Base-by-base conservation (phyloP, 2,888 invertebrate genomes). In the Mellilla xanthometata region DNA sequence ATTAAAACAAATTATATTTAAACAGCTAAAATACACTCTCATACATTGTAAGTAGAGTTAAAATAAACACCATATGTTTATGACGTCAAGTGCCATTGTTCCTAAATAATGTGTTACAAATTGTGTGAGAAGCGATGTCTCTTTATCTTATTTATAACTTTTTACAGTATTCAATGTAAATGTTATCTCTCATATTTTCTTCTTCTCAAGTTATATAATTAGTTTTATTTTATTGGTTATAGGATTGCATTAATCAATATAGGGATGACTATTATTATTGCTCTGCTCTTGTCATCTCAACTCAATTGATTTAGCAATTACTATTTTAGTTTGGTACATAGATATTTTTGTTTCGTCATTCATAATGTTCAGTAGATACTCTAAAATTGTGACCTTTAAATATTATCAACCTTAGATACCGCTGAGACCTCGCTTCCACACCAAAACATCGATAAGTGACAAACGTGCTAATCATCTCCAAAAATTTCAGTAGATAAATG, bases 401-500 rank as follows among this genome's bases (percentile, higher is more conserved):
- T 48, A 12, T 38, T 38, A 40, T 39, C 57, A 56, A 58, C 57
- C 43, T 38, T 60, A 65, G 67, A 59, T 56, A 54, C 41, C 50
- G 49, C 43, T 42, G 40, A 48, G 58, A 55, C 65, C 60, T 60
- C 58, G 57, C 58, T 51, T 54, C 56, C 50, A 53, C 55, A 56
- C 34, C 31, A n/a, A n/a, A n/a, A n/a, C n/a, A n/a, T n/a, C 41
- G 52, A 53, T 52, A 50, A 36, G 13, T 39, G 32, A 34, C 53
- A 27, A 43, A 54, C 53, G 51, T 51, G 50, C 46, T 39, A 36
- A 32, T 34, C 39, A 29, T 34, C 13, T 29, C 49, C 42, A 51
- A 49, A 50, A 42, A 59, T 64, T 66, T 43, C 66, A 72, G 59
- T 65, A 80, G 76, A 72, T 75, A 77, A 74, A 72, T 68, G 69